Percentiles rank a stretch among this genome's conserved stretches.
These are phyloP conservation scores for Sylvicola cinctus DNA, from an alignment of 2,888 invertebrate species.

Conservation along the genomic window DNA sequence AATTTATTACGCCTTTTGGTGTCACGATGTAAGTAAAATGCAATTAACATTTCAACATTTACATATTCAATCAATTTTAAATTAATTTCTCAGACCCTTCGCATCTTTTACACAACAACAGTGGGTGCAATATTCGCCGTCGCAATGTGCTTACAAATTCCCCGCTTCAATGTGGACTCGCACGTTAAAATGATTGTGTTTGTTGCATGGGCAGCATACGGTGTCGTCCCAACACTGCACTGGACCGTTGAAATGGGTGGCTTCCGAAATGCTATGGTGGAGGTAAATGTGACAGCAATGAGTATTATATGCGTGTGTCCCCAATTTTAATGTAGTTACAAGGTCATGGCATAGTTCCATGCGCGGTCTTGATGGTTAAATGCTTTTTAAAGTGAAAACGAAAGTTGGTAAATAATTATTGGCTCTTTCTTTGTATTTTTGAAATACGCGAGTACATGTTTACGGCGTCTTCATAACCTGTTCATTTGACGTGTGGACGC, in stretches of 20 bases:
- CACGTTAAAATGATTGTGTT: conserved; percentile 59
- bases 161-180: conserved; percentile 45
- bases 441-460: no score
- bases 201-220: conserved; percentile 73
- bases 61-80: background rate
- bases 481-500: no score
- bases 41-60: no score
- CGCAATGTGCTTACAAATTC: conserved; percentile 64
- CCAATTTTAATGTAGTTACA: background rate
- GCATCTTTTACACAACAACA: conserved; percentile 62
- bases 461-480: no score
- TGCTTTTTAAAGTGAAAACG: no score
- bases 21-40: conserved; percentile 51
- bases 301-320: background rate
- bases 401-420: no score
- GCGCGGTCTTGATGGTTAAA: no score
- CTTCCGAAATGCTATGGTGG: conserved; percentile 62
- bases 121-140: conserved; percentile 60
- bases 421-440: no score
- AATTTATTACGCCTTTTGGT: conserved; percentile 94
- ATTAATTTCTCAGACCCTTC: conserved; percentile 34
- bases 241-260: conserved; percentile 85
- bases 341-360: background rate
- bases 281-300: conserved; percentile 28
- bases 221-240: conserved; percentile 76